phyloP scores from a whole-genome alignment of 2,113 vertebrate genomes.

The Etia nguti region DNA sequence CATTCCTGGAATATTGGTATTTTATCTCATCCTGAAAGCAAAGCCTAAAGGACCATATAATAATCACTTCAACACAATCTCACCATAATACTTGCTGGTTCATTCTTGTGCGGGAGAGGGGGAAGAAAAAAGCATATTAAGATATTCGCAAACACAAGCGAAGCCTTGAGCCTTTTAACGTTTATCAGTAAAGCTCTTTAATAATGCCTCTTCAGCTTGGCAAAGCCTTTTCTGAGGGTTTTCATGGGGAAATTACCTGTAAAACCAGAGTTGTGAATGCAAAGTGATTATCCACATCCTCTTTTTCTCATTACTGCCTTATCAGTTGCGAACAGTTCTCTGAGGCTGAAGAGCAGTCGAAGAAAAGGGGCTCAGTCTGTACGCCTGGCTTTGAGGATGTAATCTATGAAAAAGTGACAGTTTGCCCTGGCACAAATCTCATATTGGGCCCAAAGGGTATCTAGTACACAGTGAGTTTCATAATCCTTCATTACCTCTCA shows the following conservation, averaged over 20 bases:
- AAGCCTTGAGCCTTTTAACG: slow-evolving; percentile 64
- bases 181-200: slow-evolving; percentile 73
- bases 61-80: slow-evolving; percentile 64
- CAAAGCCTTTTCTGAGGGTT: slow-evolving; percentile 56
- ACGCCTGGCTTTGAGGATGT: slow-evolving; percentile 49
- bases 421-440: slow-evolving; percentile 36
- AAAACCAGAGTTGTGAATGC: slow-evolving; percentile 61
- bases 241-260: slow-evolving; percentile 70
- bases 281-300: slow-evolving; percentile 63
- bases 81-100: slow-evolving; percentile 34
- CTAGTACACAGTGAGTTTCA: slow-evolving; percentile 16
- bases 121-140: slow-evolving; percentile 14
- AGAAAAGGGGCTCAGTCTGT: slow-evolving; percentile 40
- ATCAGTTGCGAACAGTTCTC: slow-evolving; percentile 62
- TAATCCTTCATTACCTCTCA: slow-evolving; percentile 38
- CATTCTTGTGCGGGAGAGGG: not conserved
- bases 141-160: slow-evolving; percentile 55
- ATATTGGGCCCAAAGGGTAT: slow-evolving; percentile 28
- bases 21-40: slow-evolving; percentile 60
- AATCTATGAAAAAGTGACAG: slow-evolving; percentile 62
- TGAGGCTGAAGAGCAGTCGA: slow-evolving; percentile 52
- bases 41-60: slow-evolving; percentile 40
- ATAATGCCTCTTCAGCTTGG: slow-evolving; percentile 62
- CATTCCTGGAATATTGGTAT: slow-evolving; percentile 48
- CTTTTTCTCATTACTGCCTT: slow-evolving; percentile 67